Evolutionary conservation across 1,140 invertebrate genomes (phyloP).

Genomic region (Tetramorium alpestre): DNA sequence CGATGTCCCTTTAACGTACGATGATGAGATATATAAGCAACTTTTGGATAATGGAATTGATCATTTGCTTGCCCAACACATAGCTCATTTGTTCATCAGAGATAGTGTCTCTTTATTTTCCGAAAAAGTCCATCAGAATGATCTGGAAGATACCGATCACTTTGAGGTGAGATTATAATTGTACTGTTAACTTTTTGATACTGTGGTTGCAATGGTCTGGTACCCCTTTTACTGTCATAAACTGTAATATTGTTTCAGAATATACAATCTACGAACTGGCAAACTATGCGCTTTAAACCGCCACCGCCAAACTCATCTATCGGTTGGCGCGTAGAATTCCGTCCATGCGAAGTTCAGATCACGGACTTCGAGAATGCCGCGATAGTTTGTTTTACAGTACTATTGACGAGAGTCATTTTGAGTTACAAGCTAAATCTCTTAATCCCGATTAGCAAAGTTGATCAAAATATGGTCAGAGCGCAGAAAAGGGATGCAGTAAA

Average conservation of each 20-base stretch:
- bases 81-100: slow-evolving; percentile 99
- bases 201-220: neutral
- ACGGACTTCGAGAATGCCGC: slow-evolving; percentile 99
- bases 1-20: slow-evolving; percentile 95
- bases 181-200: slow-evolving; percentile 51
- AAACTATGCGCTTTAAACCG: slow-evolving; percentile 99
- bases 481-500: slow-evolving; percentile 95
- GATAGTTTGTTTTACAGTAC: slow-evolving; percentile 98
- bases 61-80: slow-evolving; percentile 95
- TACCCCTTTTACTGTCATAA: slow-evolving; percentile 25
- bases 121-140: slow-evolving; percentile 98
- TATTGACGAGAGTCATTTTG: slow-evolving; percentile 98
- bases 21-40: slow-evolving; percentile 93
- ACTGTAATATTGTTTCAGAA: slow-evolving; percentile 89
- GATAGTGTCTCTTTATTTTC: slow-evolving; percentile 98
- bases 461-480: slow-evolving; percentile 98
- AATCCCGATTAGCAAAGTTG: slow-evolving; percentile 99
- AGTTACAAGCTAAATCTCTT: slow-evolving; percentile 98
- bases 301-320: slow-evolving; percentile 97
- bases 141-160: slow-evolving; percentile 97
- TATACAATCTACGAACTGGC: slow-evolving; percentile 99
- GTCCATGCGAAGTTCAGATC: slow-evolving; percentile 99
- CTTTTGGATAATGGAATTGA: slow-evolving; percentile 96
- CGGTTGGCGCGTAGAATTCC: slow-evolving; percentile 99
- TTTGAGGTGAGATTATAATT: slow-evolving; percentile 92